Evolutionary conservation across 2,888 invertebrate genomes (phyloP).

Genomic region (Polydrusus pterygomalis): DNA sequence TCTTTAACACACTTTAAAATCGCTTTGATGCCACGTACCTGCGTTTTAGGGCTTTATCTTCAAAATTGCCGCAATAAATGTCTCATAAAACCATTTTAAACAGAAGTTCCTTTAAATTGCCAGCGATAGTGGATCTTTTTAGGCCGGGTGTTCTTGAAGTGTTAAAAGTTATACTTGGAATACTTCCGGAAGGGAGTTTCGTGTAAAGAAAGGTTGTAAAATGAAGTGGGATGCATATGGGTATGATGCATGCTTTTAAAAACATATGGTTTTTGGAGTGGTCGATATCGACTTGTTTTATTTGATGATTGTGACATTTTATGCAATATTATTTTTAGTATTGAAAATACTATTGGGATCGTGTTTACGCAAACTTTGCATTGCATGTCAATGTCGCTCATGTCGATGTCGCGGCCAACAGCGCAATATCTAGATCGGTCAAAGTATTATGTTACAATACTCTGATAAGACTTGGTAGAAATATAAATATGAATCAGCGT

Average conservation of each 20-base stretch:
- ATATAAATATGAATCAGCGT: too few species aligned
- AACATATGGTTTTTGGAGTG: conserved; percentile 9
- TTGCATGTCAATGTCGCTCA: too few species aligned
- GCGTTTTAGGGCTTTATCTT: conserved; percentile 47
- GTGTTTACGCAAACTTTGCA: too few species aligned
- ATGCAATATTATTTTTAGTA: background rate
- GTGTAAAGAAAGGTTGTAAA: conserved; percentile 13
- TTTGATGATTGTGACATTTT: background rate
- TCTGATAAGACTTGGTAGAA: too few species aligned
- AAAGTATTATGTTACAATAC: too few species aligned
- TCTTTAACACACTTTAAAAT: conserved; percentile 14
- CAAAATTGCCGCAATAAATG: conserved; percentile 42
- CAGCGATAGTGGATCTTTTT: conserved; percentile 33
- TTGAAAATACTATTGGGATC: too few species aligned
- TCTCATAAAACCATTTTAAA: conserved; percentile 48
- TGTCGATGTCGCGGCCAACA: too few species aligned
- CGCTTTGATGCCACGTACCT: conserved; percentile 40
- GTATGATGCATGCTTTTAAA: conserved; percentile 6
- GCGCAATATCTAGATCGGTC: too few species aligned
- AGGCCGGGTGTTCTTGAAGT: conserved; percentile 32
- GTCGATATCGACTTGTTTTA: background rate
- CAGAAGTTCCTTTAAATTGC: conserved; percentile 53
- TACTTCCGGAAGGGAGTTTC: conserved; percentile 42
- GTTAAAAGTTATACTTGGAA: conserved; percentile 34
- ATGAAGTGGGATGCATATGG: conserved; percentile 1